Conservation (phyloP, 2,888 invertebrate species). For the Chironomus tentans region DNA sequence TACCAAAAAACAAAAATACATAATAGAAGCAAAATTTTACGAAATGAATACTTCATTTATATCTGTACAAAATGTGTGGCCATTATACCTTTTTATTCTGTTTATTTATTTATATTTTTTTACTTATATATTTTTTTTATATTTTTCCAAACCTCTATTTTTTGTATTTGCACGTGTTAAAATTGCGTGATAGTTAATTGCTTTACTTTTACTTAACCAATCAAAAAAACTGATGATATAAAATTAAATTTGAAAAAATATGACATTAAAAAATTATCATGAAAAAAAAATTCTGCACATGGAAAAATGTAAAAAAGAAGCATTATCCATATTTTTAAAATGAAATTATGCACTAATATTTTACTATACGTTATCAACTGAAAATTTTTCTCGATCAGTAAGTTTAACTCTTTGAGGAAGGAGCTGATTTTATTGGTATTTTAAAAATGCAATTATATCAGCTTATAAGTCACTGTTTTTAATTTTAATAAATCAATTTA, state of each 20-base stretch:
- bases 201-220: neutral
- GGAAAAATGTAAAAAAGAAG: neutral
- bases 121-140: neutral
- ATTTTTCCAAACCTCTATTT: constrained; percentile 1
- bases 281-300: neutral
- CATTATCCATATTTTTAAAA: neutral
- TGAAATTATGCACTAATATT: too few relatives aligned
- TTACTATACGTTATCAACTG: too few relatives aligned
- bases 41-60: neutral
- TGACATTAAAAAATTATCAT: neutral
- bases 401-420: too few relatives aligned
- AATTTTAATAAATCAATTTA: too few relatives aligned
- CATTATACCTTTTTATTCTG: neutral
- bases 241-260: too few relatives aligned
- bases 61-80: constrained; percentile 10
- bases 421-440: too few relatives aligned
- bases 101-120: neutral
- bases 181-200: constrained; percentile 22
- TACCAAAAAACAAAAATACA: neutral
- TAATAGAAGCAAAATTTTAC: neutral
- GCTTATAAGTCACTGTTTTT: too few relatives aligned
- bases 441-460: too few relatives aligned
- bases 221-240: neutral
- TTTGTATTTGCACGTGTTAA: constrained; percentile 15
- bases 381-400: too few relatives aligned